Conservation (phyloP, 1,140 invertebrate species). For the Drosophila nasuta region DNA sequence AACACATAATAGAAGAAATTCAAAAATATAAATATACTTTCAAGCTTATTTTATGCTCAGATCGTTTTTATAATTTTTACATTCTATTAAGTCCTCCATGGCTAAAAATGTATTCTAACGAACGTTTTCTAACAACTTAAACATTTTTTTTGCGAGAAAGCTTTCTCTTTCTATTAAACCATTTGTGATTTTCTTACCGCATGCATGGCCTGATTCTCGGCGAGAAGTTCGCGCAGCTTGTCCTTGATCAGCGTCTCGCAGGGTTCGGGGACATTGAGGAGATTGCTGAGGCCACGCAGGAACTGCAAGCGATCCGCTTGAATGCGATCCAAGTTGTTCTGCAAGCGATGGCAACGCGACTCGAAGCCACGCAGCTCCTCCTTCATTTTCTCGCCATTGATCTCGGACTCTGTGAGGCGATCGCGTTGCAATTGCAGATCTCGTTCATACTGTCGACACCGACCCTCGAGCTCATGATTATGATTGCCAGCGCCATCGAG, state of each 20-base stretch:
- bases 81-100: too few relatives aligned
- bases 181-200: slow-evolving; percentile 85
- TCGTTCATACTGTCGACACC: slow-evolving; percentile 78
- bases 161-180: too few relatives aligned
- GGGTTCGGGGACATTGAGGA: slow-evolving; percentile 86
- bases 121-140: too few relatives aligned
- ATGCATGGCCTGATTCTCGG: slow-evolving; percentile 90
- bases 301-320: slow-evolving; percentile 81
- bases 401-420: slow-evolving; percentile 79
- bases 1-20: too few relatives aligned
- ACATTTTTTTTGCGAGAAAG: too few relatives aligned
- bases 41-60: too few relatives aligned
- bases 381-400: slow-evolving; percentile 80
- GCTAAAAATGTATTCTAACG: too few relatives aligned
- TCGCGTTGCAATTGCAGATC: slow-evolving; percentile 80
- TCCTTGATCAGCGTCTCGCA: slow-evolving; percentile 91
- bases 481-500: slow-evolving; percentile 76
- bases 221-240: slow-evolving; percentile 89
- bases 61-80: too few relatives aligned
- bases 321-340: slow-evolving; percentile 77
- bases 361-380: slow-evolving; percentile 83
- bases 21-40: too few relatives aligned
- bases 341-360: slow-evolving; percentile 80
- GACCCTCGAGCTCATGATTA: slow-evolving; percentile 78
- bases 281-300: slow-evolving; percentile 67